phyloP scores from a whole-genome alignment of 2,113 vertebrate species.

The Coregonus clupeaformis region DNA sequence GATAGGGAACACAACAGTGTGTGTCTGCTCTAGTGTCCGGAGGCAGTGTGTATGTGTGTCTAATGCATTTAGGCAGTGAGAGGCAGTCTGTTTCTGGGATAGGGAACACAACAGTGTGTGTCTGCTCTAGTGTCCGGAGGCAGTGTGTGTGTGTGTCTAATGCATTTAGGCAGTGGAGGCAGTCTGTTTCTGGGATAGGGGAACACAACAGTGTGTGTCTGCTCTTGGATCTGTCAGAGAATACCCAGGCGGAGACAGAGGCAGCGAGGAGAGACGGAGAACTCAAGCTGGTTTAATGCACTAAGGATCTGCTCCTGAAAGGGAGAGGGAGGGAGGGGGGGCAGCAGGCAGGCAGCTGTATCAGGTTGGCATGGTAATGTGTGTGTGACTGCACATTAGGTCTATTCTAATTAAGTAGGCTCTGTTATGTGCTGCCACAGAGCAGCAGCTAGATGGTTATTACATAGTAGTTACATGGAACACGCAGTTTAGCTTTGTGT shows the following conservation, averaged over 20 bases:
- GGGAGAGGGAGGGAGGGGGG: conserved; percentile 3
- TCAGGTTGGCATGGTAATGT: conserved; percentile 39
- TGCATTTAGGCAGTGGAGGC: no score
- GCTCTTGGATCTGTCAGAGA: background rate
- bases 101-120: no score
- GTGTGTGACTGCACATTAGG: conserved; percentile 40
- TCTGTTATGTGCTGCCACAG: conserved; percentile 35
- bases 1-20: no score
- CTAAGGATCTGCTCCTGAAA: conserved; percentile 19
- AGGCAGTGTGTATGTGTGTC: no score
- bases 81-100: no score
- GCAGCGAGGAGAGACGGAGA: background rate
- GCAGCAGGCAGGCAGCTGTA: conserved; percentile 7
- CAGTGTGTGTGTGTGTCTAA: no score
- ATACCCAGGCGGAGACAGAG: background rate
- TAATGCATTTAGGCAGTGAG: no score
- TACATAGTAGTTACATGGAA: conserved; percentile 13
- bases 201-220: background rate
- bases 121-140: no score
- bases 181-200: no score
- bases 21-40: no score
- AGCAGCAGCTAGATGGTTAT: conserved; percentile 30
- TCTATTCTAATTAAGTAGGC: conserved; percentile 46
- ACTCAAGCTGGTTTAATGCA: conserved; percentile 27
- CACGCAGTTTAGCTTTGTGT: background rate